These are phyloP conservation scores for Aphelinus certus DNA, from an alignment of 1,140 invertebrate genomes.

Conservation along the genomic window DNA sequence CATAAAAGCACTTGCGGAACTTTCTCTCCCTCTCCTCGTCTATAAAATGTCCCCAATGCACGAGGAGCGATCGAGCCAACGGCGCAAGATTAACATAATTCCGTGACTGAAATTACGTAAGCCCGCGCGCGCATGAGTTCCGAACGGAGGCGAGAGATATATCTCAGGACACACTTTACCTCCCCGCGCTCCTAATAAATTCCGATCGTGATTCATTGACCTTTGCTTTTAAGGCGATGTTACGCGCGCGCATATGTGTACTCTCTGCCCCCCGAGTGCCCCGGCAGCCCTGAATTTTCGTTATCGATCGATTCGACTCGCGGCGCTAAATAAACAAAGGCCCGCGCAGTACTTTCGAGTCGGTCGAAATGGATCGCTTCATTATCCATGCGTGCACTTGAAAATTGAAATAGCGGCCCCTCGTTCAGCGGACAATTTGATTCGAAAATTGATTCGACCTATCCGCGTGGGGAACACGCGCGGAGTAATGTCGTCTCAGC, in stretches of 20 bases:
- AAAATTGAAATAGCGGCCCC: too few relatives aligned
- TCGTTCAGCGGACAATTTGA: too few relatives aligned
- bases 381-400: too few relatives aligned
- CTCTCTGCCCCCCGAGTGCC: too few relatives aligned
- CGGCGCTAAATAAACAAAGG: not conserved
- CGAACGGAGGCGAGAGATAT: conserved; percentile 28
- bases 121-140: conserved; percentile 14
- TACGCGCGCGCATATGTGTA: not conserved
- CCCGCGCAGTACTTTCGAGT: too few relatives aligned
- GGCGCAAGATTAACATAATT: conserved; percentile 31
- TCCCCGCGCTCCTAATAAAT: conserved; percentile 25
- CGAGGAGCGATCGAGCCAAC: conserved; percentile 12
- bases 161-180: conserved; percentile 13
- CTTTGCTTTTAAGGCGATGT: conserved; percentile 16
- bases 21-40: conserved; percentile 6
- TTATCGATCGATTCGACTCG: conserved; percentile 15
- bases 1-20: conserved; percentile 3
- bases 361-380: too few relatives aligned
- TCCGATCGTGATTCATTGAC: conserved; percentile 39
- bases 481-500: too few relatives aligned
- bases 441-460: too few relatives aligned
- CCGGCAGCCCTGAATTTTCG: conserved; percentile 13
- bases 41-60: not conserved
- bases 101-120: conserved; percentile 37
- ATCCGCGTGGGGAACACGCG: too few relatives aligned